A percentile compares a stretch with the other conserved stretches of the same genome.
These are phyloP conservation scores for Leptopilina syphax DNA, from an alignment of 2,888 invertebrate genomes.

Conservation along the genomic window DNA sequence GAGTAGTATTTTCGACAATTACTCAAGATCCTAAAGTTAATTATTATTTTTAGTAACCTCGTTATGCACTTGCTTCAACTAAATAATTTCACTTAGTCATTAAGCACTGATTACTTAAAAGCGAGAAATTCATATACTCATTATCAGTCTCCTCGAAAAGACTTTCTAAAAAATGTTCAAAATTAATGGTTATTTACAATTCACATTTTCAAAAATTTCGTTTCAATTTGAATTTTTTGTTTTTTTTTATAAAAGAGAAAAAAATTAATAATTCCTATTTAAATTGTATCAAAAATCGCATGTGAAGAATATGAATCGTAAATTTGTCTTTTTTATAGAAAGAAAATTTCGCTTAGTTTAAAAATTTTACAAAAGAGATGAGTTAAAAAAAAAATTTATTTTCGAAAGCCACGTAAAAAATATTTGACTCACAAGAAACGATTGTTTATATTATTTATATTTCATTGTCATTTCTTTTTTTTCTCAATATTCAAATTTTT, in stretches of 20 bases:
- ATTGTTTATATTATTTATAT: no score
- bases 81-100: conserved; percentile 31
- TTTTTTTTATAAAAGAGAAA: no score
- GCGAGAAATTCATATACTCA: conserved; percentile 12
- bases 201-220: conserved; percentile 34
- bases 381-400: no score
- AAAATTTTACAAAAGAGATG: not conserved
- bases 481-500: no score
- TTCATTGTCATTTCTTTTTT: no score
- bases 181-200: conserved; percentile 33
- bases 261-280: not conserved
- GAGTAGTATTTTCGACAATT: conserved; percentile 57
- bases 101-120: conserved; percentile 37
- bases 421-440: no score
- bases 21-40: conserved; percentile 52
- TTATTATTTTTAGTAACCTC: conserved; percentile 19
- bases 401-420: no score
- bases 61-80: conserved; percentile 15
- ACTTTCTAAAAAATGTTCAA: not conserved
- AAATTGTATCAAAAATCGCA: not conserved
- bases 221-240: not conserved
- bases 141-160: conserved; percentile 9
- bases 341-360: not conserved
- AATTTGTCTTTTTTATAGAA: not conserved
- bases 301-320: conserved; percentile 23